A percentile compares a stretch with the other conserved stretches of the same genome.
phyloP scores from a whole-genome alignment of 2,888 invertebrate species.

The Liodrosophila aerea region DNA sequence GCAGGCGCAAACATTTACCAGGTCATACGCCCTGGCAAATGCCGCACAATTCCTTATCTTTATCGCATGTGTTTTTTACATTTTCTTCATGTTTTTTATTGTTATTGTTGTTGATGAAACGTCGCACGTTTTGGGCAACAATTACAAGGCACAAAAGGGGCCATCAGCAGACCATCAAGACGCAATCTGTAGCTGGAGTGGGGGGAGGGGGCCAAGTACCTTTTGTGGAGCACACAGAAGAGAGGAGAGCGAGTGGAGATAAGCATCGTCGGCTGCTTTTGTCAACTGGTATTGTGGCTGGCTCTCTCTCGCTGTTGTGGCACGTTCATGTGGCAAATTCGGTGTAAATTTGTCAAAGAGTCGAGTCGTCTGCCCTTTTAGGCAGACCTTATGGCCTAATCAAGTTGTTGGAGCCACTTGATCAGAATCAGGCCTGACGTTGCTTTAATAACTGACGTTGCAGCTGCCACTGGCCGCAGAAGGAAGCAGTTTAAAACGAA shows the following conservation, averaged over 20 bases:
- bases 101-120: slow-evolving; percentile 45
- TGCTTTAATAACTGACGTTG: too few relatives aligned
- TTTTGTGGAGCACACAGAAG: slow-evolving; percentile 27
- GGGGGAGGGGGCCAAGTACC: slow-evolving; percentile 20
- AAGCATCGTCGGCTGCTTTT: slow-evolving; percentile 45
- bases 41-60: slow-evolving; percentile 63
- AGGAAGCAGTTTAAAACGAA: too few relatives aligned
- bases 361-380: slow-evolving; percentile 20
- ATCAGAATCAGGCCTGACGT: not conserved
- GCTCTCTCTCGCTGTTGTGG: not conserved
- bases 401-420: slow-evolving; percentile 40
- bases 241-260: too few relatives aligned
- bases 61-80: slow-evolving; percentile 57
- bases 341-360: slow-evolving; percentile 59
- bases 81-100: slow-evolving; percentile 39
- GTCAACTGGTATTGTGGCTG: slow-evolving; percentile 7
- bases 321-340: slow-evolving; percentile 47
- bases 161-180: slow-evolving; percentile 49
- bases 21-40: slow-evolving; percentile 64
- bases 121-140: slow-evolving; percentile 56
- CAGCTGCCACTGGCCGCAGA: too few relatives aligned
- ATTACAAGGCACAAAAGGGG: slow-evolving; percentile 55
- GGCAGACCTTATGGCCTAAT: slow-evolving; percentile 43
- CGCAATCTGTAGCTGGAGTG: not conserved
- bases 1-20: slow-evolving; percentile 76